Conservation (phyloP, 2,113 vertebrate genomes). For the Parus major region DNA sequence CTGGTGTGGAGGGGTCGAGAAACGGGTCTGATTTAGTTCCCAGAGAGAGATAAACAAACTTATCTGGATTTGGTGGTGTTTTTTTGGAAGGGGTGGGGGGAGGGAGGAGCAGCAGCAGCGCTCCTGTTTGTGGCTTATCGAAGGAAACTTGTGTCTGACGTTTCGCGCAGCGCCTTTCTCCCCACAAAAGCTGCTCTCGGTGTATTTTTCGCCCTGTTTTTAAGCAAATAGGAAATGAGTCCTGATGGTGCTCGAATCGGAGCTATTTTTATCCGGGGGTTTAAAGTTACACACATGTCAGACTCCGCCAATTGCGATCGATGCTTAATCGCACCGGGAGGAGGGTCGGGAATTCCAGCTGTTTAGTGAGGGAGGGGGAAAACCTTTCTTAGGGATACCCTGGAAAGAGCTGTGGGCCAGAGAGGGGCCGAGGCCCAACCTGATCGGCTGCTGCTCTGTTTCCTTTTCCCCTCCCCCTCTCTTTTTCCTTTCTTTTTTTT, state of each 20-base stretch:
- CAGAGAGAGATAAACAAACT: slow-evolving; percentile 62
- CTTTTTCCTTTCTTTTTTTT: not conserved
- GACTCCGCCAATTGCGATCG: slow-evolving; percentile 56
- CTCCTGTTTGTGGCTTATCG: slow-evolving; percentile 36
- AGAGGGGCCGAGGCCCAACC: slow-evolving; percentile 56
- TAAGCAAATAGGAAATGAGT: slow-evolving; percentile 76
- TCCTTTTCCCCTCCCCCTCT: not conserved
- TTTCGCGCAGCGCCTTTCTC: not conserved
- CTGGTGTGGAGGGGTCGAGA: not conserved
- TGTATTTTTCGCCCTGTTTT: slow-evolving; percentile 56
- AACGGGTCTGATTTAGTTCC: slow-evolving; percentile 17
- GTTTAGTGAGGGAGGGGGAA: not conserved
- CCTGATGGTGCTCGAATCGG: slow-evolving; percentile 32
- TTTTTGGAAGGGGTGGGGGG: not conserved
- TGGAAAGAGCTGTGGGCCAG: not conserved
- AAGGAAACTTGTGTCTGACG: slow-evolving; percentile 61
- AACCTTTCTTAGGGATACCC: not conserved
- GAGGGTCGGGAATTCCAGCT: slow-evolving; percentile 61
- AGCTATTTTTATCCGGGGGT: slow-evolving; percentile 76
- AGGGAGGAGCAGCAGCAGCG: not conserved
- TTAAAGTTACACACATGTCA: slow-evolving; percentile 69
- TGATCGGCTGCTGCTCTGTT: slow-evolving; percentile 7
- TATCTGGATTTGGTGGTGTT: slow-evolving; percentile 41
- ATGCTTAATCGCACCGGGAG: slow-evolving; percentile 41
- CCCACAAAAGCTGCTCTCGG: not conserved